Base-by-base conservation (phyloP, 2,113 vertebrate genomes). In the Ceyx cyanopectus region DNA sequence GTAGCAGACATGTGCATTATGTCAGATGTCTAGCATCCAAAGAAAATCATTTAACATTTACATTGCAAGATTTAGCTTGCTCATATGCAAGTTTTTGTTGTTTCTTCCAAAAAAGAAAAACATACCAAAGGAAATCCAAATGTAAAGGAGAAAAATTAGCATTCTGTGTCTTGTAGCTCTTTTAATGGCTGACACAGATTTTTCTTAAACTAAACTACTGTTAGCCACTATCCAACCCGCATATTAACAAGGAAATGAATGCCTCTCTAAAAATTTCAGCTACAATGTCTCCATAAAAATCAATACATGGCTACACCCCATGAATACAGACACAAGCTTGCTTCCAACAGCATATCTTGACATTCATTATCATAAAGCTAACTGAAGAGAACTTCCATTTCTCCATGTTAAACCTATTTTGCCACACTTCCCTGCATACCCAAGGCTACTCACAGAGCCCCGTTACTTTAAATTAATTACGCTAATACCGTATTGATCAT, bases 121-220 rank as follows among this genome's bases (percentile, higher is more conserved):
- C 48, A 41, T 34, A 93, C 67, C 74, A 50, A 80, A 82, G 77
- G 50, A 88, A 95, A 92, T 91, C 74, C 85, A 94, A 80, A 92
- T 95, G 85, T 46, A n/a, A 63, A 95, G 82, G 88, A 81, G 43
- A 75, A 95, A 83, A 88, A 75, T 51, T 81, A 96, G 94, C 92
- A 96, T 96, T 95, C 91, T 80, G 93, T 93, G 95, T 88, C 93
- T 95, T 79, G 85, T 90, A 94, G 85, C 74, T 95, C 92, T 94
- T 97, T 97, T 97, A 97, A 96, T 92, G 89, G 92, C 92, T 93
- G 69, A 86, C 93, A 96, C 97, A 97, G 95, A 98, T 97, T 97
- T 96, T 96, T 95, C 96, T 97, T 95, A 97, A 96, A 96, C 94
- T 96, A 97, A 96, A 90, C 94, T 96, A 94, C 97, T 92, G 40